phyloP scores from a whole-genome alignment of 2,113 vertebrate genomes.

The Protobothrops mucrosquamatus region DNA sequence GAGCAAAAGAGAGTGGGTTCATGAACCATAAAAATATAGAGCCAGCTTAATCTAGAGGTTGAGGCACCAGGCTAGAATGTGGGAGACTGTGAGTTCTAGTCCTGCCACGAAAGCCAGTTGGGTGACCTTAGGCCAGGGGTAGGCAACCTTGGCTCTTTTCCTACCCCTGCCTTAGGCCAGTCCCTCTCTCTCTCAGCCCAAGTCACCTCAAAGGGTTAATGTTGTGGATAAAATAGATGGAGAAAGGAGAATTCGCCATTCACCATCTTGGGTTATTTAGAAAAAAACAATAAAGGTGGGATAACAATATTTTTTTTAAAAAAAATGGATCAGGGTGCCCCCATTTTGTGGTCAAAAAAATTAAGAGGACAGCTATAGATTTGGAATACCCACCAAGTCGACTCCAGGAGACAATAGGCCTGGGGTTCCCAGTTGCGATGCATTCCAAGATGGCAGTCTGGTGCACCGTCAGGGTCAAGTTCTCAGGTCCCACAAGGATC shows the following conservation, averaged over 20 bases:
- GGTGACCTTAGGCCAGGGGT: no score
- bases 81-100: no score
- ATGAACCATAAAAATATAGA: background rate
- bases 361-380: background rate
- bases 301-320: background rate
- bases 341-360: background rate
- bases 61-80: no score
- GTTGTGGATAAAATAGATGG: no score
- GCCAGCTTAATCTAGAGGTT: no score
- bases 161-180: no score
- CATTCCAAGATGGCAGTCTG: constrained; percentile 97
- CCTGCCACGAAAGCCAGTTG: no score
- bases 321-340: background rate
- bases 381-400: constrained; percentile 84
- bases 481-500: constrained; percentile 96
- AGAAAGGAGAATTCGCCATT: background rate
- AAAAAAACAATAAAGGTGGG: background rate
- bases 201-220: no score
- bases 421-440: constrained; percentile 95
- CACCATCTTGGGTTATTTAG: background rate
- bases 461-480: constrained; percentile 96
- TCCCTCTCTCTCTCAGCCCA: no score
- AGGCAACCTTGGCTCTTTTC: no score
- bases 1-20: background rate
- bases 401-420: constrained; percentile 99